phyloP scores from a whole-genome alignment of 2,113 vertebrate genomes.

The Thalassoma bifasciatum region DNA sequence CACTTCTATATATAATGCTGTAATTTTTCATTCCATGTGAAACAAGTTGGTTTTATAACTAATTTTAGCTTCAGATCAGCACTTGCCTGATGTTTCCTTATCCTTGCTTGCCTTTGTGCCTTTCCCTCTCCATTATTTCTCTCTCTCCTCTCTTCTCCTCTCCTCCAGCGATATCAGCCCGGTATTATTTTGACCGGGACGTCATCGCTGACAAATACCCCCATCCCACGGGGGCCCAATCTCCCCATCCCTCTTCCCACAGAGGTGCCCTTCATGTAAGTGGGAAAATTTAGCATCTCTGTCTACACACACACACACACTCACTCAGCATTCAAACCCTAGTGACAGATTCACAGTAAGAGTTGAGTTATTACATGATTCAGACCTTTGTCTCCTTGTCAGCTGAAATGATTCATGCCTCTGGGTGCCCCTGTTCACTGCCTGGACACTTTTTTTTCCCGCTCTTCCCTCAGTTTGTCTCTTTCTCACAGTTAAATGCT shows the following conservation, averaged over 20 bases:
- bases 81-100: not conserved
- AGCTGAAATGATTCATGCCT: conserved; percentile 73
- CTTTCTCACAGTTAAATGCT: conserved; percentile 41
- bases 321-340: conserved; percentile 40
- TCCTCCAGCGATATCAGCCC: conserved; percentile 15
- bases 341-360: conserved; percentile 66
- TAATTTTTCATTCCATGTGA: no score
- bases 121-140: not conserved
- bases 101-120: not conserved
- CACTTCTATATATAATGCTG: no score
- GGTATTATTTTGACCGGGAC: conserved; percentile 62
- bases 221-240: conserved; percentile 26
- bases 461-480: conserved; percentile 37
- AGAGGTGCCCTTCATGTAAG: conserved; percentile 70
- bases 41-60: no score
- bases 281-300: conserved; percentile 40
- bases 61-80: no score
- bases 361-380: conserved; percentile 73
- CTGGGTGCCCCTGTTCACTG: conserved; percentile 34
- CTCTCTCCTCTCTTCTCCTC: not conserved
- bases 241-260: conserved; percentile 53
- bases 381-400: conserved; percentile 76
- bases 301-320: conserved; percentile 12
- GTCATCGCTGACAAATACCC: conserved; percentile 50
- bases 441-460: not conserved